Conservation (phyloP, 2,888 invertebrate species). For the Nineta flava region DNA sequence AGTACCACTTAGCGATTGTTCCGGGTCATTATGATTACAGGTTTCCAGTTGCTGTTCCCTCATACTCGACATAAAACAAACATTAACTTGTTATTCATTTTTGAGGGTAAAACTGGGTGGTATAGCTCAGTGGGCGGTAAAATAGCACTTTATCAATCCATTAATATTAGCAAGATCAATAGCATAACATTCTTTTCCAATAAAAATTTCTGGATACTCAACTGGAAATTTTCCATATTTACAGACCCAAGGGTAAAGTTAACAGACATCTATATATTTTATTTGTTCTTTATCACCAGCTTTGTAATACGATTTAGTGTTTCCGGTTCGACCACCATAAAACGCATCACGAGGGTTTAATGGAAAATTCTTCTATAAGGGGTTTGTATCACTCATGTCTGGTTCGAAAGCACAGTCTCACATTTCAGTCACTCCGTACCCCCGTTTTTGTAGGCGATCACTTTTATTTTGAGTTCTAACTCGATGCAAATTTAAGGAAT, state of each 20-base stretch:
- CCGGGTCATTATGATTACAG: slow-evolving; percentile 20
- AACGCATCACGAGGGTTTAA: no score
- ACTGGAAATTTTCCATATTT: slow-evolving; percentile 16
- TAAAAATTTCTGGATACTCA: slow-evolving; percentile 15
- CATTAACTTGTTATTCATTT: slow-evolving; percentile 18
- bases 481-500: slow-evolving; percentile 9
- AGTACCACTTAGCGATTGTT: slow-evolving; percentile 11
- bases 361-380: no score
- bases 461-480: no score
- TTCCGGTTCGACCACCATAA: no score
- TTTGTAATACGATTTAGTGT: no score
- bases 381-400: no score
- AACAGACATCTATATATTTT: slow-evolving; percentile 16
- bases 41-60: slow-evolving; percentile 14
- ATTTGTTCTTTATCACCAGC: slow-evolving; percentile 15
- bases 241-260: slow-evolving; percentile 18
- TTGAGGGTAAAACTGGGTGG: slow-evolving; percentile 17
- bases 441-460: no score
- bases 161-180: neutral
- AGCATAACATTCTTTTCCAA: slow-evolving; percentile 9
- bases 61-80: slow-evolving; percentile 22
- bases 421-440: no score
- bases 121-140: no score
- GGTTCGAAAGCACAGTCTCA: no score
- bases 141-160: slow-evolving; percentile 10